phyloP scores from a whole-genome alignment of 2,888 invertebrate species.

The Maniola hyperantus region DNA sequence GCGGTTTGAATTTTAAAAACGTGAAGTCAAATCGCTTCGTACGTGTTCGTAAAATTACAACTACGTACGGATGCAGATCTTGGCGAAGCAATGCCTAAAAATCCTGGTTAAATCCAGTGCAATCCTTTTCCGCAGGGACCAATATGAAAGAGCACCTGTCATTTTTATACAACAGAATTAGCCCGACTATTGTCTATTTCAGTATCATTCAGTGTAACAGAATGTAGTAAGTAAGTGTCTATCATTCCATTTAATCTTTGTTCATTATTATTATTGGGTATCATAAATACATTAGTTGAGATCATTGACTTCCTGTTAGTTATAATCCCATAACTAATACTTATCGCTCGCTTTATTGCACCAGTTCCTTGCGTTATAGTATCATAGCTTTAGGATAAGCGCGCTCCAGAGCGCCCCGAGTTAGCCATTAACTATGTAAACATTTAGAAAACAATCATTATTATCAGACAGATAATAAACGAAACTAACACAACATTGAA shows the following conservation, averaged over 20 bases:
- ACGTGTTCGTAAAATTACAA: no score
- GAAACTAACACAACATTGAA: constrained; percentile 16
- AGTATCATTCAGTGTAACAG: background rate
- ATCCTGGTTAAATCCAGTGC: no score
- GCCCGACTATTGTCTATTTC: background rate
- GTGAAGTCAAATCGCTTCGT: no score
- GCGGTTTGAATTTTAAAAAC: no score
- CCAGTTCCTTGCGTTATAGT: constrained; percentile 21
- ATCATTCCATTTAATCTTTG: constrained; percentile 19
- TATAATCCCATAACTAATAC: constrained; percentile 28
- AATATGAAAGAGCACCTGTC: no score
- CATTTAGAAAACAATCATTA: constrained; percentile 27
- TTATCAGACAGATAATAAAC: constrained; percentile 23
- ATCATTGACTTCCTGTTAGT: constrained; percentile 27
- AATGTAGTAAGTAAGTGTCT: constrained; percentile 4
- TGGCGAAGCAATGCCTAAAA: no score
- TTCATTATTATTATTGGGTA: constrained; percentile 20
- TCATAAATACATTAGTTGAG: constrained; percentile 24
- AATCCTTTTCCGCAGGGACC: no score
- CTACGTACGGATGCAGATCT: no score
- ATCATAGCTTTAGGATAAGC: constrained; percentile 24
- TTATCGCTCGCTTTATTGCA: constrained; percentile 27
- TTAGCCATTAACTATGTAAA: constrained; percentile 28
- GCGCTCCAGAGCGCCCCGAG: constrained; percentile 24
- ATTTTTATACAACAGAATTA: no score